Conservation (phyloP, 2,797 vertebrate species). For the Tapirus indicus region DNA sequence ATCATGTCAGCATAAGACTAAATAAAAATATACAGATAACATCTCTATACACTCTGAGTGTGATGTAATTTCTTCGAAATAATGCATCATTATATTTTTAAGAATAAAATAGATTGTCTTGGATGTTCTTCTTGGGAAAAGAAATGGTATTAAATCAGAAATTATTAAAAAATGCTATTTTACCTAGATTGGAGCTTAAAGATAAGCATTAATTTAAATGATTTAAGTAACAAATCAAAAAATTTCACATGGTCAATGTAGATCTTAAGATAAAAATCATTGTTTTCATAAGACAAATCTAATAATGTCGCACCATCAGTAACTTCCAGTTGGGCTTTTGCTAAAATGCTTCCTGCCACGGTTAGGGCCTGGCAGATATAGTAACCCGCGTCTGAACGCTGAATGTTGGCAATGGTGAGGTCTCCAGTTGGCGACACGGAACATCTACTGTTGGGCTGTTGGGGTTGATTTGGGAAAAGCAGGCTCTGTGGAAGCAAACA, state of each 20-base stretch:
- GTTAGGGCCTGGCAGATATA: conserved; percentile 99
- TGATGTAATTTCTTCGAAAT: conserved; percentile 25
- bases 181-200: not conserved
- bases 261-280: not conserved
- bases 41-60: not conserved
- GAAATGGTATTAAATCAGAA: not conserved
- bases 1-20: not conserved
- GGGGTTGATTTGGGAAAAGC: conserved; percentile 98
- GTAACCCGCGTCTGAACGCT: conserved; percentile 96
- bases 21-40: not conserved
- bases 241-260: not conserved
- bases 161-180: not conserved
- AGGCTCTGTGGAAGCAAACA: conserved; percentile 93
- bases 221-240: not conserved
- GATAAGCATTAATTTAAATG: not conserved
- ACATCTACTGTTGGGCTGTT: conserved; percentile 96
- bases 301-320: conserved; percentile 95
- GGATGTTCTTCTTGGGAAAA: not conserved
- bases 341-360: conserved; percentile 98
- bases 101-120: not conserved
- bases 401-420: conserved; percentile 96
- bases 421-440: conserved; percentile 96
- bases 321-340: conserved; percentile 99
- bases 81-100: not conserved
- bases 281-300: not conserved